phyloP scores from a whole-genome alignment of 2,888 invertebrate genomes.

The Danaus chrysippus region DNA sequence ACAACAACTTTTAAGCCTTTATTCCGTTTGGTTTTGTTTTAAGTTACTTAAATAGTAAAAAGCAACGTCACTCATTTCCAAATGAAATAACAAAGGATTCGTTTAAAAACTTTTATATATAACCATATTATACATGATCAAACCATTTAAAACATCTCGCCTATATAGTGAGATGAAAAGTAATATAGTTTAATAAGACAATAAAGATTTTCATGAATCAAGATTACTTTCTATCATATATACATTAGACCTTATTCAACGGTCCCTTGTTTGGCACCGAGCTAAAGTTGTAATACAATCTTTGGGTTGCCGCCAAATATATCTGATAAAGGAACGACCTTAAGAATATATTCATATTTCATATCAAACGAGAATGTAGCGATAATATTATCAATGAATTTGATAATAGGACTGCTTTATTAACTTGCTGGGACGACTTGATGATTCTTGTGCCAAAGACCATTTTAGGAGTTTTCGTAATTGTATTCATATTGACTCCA shows the following conservation, averaged over 20 bases:
- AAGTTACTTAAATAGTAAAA: too few relatives aligned
- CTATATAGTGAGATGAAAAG: too few relatives aligned
- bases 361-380: background rate
- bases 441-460: background rate
- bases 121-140: background rate
- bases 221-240: constrained; percentile 3
- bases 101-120: constrained; percentile 7
- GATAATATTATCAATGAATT: constrained; percentile 4
- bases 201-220: background rate
- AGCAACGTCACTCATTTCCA: too few relatives aligned
- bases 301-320: constrained; percentile 24
- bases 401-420: background rate
- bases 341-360: constrained; percentile 5
- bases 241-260: constrained; percentile 22
- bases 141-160: too few relatives aligned
- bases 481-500: too few relatives aligned
- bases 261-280: constrained; percentile 27
- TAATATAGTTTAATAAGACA: background rate
- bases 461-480: background rate
- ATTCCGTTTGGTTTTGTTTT: too few relatives aligned
- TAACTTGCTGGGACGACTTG: background rate
- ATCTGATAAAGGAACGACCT: constrained; percentile 13
- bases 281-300: constrained; percentile 17
- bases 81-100: background rate
- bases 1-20: too few relatives aligned